phyloP scores from a whole-genome alignment of 2,888 invertebrate species.

The Tanypteryx hageni region DNA sequence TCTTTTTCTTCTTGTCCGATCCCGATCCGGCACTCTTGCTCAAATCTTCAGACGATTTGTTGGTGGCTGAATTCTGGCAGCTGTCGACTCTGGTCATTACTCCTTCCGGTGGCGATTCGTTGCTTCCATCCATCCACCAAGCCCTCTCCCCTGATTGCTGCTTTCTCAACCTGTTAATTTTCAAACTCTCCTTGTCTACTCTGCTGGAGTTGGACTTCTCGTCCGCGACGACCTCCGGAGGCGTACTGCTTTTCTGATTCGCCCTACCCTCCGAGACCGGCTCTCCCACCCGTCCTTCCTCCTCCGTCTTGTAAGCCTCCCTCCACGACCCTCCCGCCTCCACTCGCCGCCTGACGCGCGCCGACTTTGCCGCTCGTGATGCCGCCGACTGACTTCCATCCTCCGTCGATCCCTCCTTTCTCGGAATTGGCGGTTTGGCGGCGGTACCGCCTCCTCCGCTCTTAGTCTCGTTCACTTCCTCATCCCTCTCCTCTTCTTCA shows the following conservation, averaged over 20 bases:
- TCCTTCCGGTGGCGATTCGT: conserved; percentile 52
- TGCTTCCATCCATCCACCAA: conserved; percentile 71
- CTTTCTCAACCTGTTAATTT: conserved; percentile 66
- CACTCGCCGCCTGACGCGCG: background rate
- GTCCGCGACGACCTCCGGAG: background rate
- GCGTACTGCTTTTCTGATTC: background rate
- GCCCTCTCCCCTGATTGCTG: conserved; percentile 70
- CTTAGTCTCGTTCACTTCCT: conserved; percentile 74
- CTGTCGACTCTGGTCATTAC: conserved; percentile 26
- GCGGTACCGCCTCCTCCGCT: conserved; percentile 76
- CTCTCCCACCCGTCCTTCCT: background rate
- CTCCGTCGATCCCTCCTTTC: conserved; percentile 73
- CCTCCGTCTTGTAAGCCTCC: background rate
- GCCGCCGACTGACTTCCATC: conserved; percentile 41
- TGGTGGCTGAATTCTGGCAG: background rate
- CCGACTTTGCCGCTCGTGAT: background rate
- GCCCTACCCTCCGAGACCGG: conserved; percentile 16
- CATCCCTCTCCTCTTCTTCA: conserved; percentile 72
- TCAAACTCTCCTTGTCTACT: conserved; percentile 12
- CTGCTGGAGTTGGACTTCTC: conserved; percentile 5
- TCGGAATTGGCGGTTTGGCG: conserved; percentile 75
- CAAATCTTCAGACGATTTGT: background rate
- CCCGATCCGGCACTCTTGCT: background rate
- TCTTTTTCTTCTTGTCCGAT: conserved; percentile 5
- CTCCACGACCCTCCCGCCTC: conserved; percentile 2